A percentile compares a stretch with the other conserved stretches of the same genome.
Conservation (phyloP, 2,113 vertebrate species). For the Reinhardtius hippoglossoides region DNA sequence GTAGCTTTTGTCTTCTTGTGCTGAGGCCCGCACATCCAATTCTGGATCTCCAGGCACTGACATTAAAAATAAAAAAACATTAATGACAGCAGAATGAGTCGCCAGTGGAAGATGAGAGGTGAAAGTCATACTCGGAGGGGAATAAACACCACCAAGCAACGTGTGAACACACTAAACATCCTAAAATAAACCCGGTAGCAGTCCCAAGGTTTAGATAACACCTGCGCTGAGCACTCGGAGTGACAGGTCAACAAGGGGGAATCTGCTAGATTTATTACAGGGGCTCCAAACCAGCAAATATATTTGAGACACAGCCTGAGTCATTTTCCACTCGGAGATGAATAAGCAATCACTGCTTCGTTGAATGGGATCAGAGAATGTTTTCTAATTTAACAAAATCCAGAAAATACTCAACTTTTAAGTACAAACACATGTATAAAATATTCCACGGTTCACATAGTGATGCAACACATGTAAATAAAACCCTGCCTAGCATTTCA, state of each 20-base stretch:
- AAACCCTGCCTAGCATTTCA: conserved; percentile 34
- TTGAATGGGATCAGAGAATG: conserved; percentile 13
- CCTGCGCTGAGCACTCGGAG: conserved; percentile 46
- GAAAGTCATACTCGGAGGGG: conserved; percentile 33
- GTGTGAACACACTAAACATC: conserved; percentile 67
- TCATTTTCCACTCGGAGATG: conserved; percentile 9
- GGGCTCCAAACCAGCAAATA: conserved; percentile 7
- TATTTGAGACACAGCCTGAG: conserved; percentile 1
- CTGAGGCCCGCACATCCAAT: conserved; percentile 73
- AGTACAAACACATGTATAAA: conserved; percentile 11
- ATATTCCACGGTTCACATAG: background rate
- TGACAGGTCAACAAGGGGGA: conserved; percentile 33
- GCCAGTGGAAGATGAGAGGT: conserved; percentile 53
- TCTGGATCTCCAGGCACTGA: conserved; percentile 82
- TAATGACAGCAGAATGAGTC: conserved; percentile 17
- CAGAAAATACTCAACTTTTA: conserved; percentile 16
- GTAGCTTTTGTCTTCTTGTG: conserved; percentile 79
- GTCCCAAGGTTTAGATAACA: conserved; percentile 60
- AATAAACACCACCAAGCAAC: conserved; percentile 69
- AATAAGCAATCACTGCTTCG: background rate
- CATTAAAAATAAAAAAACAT: conserved; percentile 29
- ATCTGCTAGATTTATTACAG: conserved; percentile 28
- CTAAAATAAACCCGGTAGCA: conserved; percentile 75
- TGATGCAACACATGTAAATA: conserved; percentile 4
- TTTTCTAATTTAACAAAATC: conserved; percentile 10